Evolutionary conservation across 2,797 vertebrate species (phyloP).

Genomic region (Phaenicophaeus curvirostris): DNA sequence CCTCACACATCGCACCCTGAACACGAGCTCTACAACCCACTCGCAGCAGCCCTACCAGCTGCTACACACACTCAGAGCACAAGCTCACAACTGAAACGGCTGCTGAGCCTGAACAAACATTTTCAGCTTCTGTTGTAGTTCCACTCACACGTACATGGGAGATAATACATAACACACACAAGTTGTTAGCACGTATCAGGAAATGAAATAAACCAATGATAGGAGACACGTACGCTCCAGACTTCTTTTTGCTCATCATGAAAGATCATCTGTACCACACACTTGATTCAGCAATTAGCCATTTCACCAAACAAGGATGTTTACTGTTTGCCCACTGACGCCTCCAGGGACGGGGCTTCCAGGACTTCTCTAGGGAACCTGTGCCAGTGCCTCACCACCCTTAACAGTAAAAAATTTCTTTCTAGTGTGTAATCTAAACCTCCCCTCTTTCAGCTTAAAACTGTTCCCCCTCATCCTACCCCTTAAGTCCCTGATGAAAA

Average conservation of each 20-base stretch:
- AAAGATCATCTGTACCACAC: accelerated
- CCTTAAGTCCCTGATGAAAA: no score
- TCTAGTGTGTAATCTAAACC: no score
- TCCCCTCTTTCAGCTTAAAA: no score
- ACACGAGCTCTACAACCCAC: background rate
- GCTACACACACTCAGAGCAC: background rate
- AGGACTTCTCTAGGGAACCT: no score
- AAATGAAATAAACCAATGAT: background rate
- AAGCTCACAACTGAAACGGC: background rate
- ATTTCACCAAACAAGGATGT: background rate
- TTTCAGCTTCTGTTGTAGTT: background rate
- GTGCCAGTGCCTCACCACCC: no score
- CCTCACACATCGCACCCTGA: background rate
- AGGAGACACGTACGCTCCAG: background rate
- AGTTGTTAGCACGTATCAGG: accelerated
- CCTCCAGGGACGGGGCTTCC: no score
- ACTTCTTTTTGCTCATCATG: background rate
- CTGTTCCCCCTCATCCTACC: no score
- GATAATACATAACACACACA: background rate
- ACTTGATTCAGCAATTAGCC: background rate
- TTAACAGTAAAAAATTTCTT: no score
- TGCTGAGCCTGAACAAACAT: background rate
- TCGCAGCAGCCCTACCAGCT: background rate
- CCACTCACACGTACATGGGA: accelerated
- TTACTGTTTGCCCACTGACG: background rate